Evolutionary conservation across 23 tunicate genomes (phyloP), one percentile per base, ranked within the genome.

Genomic region (Corella eumyota): DNA sequence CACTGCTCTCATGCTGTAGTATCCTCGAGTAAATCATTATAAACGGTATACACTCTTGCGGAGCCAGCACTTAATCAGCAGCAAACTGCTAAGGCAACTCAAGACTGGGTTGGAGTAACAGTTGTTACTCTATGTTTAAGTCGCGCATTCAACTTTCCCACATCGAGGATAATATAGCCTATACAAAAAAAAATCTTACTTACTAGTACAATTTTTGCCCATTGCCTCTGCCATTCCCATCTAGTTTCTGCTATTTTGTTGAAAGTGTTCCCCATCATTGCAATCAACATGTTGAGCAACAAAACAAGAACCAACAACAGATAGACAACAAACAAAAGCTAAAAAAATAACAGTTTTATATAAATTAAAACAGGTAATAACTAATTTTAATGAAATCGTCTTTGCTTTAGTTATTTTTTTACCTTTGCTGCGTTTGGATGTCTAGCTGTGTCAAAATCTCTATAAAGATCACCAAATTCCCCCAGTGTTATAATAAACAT

Each of bases 151-250:
- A n/a, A n/a, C n/a, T n/a, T n/a, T n/a, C n/a, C 9, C 13, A 17
- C 1, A 15, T 9, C 15, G 13, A 40, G 15, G 15, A 40, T 9
- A 40, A 15, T 11, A 40, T 40, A 40, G 15, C 48, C 48, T 40
- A 9, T 11, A 9, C 15, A 40, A 40, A 11, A 40, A 40, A 15
- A 40, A 40, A 15, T 15, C 48, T 9, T 9, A 9, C 15, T n/a
- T 58, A 88, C 96, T 81, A 88, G 67, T 7, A 88, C 88, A 45
- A 88, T 88, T 36, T 73, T 88, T 0, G 96, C 96, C 96, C 96
- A 88, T 40, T 88, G 96, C 36, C 96, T 54, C 77, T 88, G 87
- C 96, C 96, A 88, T 62, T 88, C 96, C 87, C 85, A 80, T 49
- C 78, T 62, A 20, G 96, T 79, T 56, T 78, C 76, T 13, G 88